These are phyloP conservation scores for Valencia hispanica DNA, from an alignment of 2,797 vertebrate species.

Conservation along the genomic window DNA sequence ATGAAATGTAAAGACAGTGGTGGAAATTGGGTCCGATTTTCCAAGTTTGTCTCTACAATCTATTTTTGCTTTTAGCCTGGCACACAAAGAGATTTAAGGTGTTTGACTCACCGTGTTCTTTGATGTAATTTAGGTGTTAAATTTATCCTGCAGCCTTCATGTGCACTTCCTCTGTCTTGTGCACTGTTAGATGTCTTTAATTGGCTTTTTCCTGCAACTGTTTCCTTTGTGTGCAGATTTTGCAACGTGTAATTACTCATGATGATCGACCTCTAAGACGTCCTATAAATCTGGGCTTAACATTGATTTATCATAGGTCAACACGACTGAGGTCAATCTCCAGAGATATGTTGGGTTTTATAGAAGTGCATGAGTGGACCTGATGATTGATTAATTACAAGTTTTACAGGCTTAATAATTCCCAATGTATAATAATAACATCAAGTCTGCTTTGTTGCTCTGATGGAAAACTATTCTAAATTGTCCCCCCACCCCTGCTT, in stretches of 20 bases:
- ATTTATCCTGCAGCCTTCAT: constrained; percentile 44
- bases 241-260: constrained; percentile 40
- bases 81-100: constrained; percentile 36
- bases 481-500: constrained; percentile 54
- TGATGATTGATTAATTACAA: constrained; percentile 85
- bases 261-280: constrained; percentile 40
- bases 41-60: constrained; percentile 53
- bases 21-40: constrained; percentile 42
- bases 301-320: constrained; percentile 71
- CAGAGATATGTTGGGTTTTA: constrained; percentile 61
- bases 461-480: constrained; percentile 76
- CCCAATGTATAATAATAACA: constrained; percentile 77
- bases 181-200: constrained; percentile 46
- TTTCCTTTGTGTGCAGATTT: constrained; percentile 24
- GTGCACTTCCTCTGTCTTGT: constrained; percentile 30
- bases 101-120: not conserved
- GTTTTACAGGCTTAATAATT: constrained; percentile 81
- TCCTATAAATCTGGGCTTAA: constrained; percentile 34
- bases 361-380: constrained; percentile 66
- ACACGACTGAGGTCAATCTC: constrained; percentile 65
- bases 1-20: constrained; percentile 54
- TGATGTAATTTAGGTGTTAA: not conserved
- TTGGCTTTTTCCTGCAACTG: constrained; percentile 44
- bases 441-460: constrained; percentile 81
- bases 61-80: constrained; percentile 10